Conservation (phyloP, 2,797 vertebrate species). For the Sylvilagus floridanus region DNA sequence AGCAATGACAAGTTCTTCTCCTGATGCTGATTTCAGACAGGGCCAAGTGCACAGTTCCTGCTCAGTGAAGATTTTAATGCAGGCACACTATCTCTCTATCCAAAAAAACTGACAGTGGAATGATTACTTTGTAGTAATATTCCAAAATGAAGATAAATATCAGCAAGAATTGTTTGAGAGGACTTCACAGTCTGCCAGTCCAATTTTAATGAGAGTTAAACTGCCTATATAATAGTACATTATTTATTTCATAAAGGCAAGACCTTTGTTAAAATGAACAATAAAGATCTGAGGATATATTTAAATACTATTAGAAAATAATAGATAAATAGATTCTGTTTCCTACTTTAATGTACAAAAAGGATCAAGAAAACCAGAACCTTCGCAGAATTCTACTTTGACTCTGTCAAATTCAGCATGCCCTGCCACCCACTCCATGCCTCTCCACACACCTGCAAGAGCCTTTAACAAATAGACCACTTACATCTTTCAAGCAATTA, state of each 20-base stretch:
- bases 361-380: background rate
- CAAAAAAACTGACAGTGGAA: slow-evolving; percentile 63
- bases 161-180: slow-evolving; percentile 66
- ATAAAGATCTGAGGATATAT: background rate
- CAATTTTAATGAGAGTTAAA: slow-evolving; percentile 61
- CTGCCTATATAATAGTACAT: slow-evolving; percentile 51
- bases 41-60: background rate
- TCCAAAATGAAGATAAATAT: slow-evolving; percentile 68
- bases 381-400: background rate
- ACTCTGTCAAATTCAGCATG: background rate
- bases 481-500: background rate
- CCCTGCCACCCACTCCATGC: background rate
- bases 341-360: background rate
- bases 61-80: slow-evolving; percentile 64
- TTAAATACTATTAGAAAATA: slow-evolving; percentile 25
- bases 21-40: background rate
- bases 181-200: slow-evolving; percentile 30
- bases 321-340: background rate
- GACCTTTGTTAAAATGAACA: slow-evolving; percentile 41
- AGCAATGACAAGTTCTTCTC: slow-evolving; percentile 37
- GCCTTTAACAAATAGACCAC: background rate
- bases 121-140: slow-evolving; percentile 64
- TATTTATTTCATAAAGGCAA: slow-evolving; percentile 49
- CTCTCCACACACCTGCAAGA: background rate
- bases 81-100: slow-evolving; percentile 23